phyloP scores from a whole-genome alignment of 2,113 vertebrate species.

The Saccopteryx bilineata region DNA sequence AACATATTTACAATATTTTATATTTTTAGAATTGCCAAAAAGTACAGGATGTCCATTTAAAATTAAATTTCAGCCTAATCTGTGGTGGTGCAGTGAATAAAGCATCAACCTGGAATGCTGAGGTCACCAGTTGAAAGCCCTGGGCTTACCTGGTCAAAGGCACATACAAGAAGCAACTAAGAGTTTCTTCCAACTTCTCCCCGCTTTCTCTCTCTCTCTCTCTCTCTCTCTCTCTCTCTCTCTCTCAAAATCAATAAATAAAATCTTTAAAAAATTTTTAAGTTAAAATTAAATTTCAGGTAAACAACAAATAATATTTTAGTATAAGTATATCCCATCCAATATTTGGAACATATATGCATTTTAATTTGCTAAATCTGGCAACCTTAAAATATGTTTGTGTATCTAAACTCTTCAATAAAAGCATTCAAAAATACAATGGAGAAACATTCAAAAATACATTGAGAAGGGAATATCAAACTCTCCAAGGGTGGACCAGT shows the following conservation, averaged over 20 bases:
- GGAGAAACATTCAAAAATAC: no score
- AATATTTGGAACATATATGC: background rate
- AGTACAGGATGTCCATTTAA: background rate
- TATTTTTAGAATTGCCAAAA: background rate
- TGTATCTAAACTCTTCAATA: slow-evolving; percentile 11
- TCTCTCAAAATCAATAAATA: no score
- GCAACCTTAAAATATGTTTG: background rate
- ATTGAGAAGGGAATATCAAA: background rate
- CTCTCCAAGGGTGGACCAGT: background rate
- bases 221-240: no score
- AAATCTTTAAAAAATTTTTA: no score
- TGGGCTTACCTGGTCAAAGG: no score
- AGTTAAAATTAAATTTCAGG: no score
- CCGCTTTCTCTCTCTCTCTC: no score
- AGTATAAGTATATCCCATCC: background rate
- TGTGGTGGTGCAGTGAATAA: no score
- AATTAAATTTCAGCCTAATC: slow-evolving; percentile 1
- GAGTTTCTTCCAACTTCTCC: no score
- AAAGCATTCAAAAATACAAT: slow-evolving; percentile 23
- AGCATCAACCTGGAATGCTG: no score
- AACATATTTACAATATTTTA: background rate
- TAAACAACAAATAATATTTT: background rate
- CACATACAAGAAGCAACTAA: no score
- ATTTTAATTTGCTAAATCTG: slow-evolving; percentile 31
- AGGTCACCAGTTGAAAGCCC: no score